Percentiles rank a stretch among this genome's conserved stretches.
phyloP scores from a whole-genome alignment of 2,113 vertebrate genomes.

The Gallinago jamesoni region DNA sequence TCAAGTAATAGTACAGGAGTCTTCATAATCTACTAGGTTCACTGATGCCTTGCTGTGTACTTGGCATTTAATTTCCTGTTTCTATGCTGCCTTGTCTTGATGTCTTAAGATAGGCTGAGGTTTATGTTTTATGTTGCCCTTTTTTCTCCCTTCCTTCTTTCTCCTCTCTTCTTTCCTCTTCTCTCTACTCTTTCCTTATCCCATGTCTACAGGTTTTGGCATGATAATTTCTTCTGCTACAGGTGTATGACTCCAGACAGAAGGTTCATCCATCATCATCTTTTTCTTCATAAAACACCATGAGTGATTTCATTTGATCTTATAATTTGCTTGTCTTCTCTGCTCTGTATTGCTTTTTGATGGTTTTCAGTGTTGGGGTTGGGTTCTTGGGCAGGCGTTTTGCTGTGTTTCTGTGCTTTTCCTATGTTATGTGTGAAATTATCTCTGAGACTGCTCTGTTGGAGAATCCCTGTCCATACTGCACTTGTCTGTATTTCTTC shows the following conservation, averaged over 20 bases:
- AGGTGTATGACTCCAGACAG: not conserved
- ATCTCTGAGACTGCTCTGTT: not conserved
- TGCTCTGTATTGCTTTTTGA: not conserved
- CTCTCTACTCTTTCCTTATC: not conserved
- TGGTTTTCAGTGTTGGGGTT: not conserved
- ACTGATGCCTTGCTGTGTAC: not conserved
- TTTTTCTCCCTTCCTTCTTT: not conserved
- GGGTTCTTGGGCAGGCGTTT: not conserved
- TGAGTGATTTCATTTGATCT: not conserved
- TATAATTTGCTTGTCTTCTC: not conserved
- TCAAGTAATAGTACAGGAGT: not conserved
- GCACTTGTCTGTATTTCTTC: not conserved
- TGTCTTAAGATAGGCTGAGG: not conserved
- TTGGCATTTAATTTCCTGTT: slow-evolving; percentile 59
- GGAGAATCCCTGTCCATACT: not conserved
- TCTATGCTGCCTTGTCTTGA: not conserved
- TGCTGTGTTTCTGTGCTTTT: not conserved
- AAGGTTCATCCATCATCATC: not conserved
- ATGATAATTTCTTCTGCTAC: not conserved
- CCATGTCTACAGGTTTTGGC: not conserved
- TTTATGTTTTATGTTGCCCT: not conserved
- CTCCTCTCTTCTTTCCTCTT: not conserved
- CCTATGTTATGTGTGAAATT: not conserved
- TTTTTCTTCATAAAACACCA: not conserved
- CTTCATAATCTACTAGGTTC: not conserved